Conservation (phyloP, 2,113 vertebrate species). For the Lipotes vexillifer region DNA sequence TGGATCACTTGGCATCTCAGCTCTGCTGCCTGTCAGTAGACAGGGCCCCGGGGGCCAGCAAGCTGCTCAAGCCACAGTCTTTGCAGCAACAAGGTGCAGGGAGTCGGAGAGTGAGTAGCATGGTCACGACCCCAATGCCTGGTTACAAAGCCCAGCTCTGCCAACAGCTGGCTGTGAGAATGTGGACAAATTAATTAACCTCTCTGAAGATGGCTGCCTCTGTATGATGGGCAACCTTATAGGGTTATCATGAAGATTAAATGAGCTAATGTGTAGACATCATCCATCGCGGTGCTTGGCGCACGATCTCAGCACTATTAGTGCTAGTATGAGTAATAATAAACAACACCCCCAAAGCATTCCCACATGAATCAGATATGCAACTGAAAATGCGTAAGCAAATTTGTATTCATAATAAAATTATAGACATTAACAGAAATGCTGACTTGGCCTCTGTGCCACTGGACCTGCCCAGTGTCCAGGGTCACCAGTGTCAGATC, state of each 20-base stretch:
- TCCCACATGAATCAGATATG: background rate
- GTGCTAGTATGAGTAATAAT: background rate
- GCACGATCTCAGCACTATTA: background rate
- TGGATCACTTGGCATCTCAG: background rate
- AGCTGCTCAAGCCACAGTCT: background rate
- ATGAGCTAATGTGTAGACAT: background rate
- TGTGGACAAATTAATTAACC: background rate
- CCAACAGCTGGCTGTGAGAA: background rate
- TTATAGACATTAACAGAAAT: background rate
- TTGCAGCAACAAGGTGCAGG: background rate
- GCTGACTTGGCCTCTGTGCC: background rate
- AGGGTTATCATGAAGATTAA: background rate
- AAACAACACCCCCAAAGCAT: background rate
- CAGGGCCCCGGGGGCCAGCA: background rate
- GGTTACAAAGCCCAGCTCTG: background rate
- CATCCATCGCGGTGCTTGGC: rapidly evolving
- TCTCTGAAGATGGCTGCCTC: background rate
- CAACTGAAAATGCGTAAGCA: background rate
- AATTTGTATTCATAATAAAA: background rate
- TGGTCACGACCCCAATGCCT: rapidly evolving
- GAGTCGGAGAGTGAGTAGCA: rapidly evolving
- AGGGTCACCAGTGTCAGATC: background rate
- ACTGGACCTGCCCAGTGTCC: background rate
- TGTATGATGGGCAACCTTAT: background rate
- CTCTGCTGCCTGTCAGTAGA: background rate